These are phyloP conservation scores for Copsychus sechellarum DNA, from an alignment of 2,113 vertebrate genomes.

Conservation along the genomic window DNA sequence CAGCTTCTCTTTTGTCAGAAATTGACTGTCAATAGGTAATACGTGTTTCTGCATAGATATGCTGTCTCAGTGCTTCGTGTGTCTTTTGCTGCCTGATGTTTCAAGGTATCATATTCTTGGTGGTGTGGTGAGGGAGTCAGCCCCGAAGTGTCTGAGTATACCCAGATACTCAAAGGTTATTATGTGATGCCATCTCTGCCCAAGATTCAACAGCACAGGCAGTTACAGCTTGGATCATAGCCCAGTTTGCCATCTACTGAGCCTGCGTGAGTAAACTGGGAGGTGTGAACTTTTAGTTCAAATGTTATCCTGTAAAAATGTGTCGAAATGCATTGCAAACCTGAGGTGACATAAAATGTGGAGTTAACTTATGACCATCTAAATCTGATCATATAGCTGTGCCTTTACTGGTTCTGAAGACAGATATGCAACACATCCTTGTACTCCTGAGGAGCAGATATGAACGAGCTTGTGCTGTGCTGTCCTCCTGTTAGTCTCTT, in stretches of 20 bases:
- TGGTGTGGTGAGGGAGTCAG: background rate
- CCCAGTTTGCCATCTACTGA: background rate
- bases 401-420: background rate
- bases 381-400: background rate
- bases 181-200: background rate
- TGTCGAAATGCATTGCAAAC: background rate
- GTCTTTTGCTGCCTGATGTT: background rate
- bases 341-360: background rate
- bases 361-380: background rate
- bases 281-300: background rate
- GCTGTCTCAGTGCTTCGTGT: background rate
- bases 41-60: background rate
- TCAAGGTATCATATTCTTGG: background rate
- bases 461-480: background rate
- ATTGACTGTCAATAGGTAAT: background rate
- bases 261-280: background rate
- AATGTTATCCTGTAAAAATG: background rate
- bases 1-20: background rate
- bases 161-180: background rate
- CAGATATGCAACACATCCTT: background rate
- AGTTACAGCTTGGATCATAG: background rate
- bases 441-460: background rate
- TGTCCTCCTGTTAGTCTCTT: background rate
- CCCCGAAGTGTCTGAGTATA: background rate
- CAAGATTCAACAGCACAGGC: background rate